Evolutionary conservation across 2,113 vertebrate genomes (phyloP), one percentile per base, ranked within the genome.

Genomic region (Megaceryle torquata): DNA sequence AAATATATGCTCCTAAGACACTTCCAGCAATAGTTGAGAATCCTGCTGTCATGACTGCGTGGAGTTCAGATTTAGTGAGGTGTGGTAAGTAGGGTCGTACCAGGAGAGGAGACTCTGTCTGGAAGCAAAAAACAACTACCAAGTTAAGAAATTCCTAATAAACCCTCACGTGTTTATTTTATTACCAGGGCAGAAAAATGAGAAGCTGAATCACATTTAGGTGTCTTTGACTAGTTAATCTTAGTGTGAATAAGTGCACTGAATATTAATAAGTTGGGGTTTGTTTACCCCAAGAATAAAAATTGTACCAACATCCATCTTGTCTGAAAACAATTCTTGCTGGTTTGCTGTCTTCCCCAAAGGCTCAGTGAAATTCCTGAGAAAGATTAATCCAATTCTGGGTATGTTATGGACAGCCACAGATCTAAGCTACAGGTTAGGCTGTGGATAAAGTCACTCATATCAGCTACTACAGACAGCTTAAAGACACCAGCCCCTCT

Each of bases 1-100:
- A 98, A 96, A 99, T 98, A 84, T 97, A 99, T 57, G 98, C 98
- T 57, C 98, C 98, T 69, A 99, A 95, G 64, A 99, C 98, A 41
- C 97, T 98, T 60, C 99, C 99, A 41, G 99, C 98, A 80, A 99
- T 98, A 15, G 98, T 98, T 59, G 99, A 95, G 39, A 99, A 99
- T 21, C 99, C 99, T 18, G 98, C 98, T 2, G 98, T 98, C 98
- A 99, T 99, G 77, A 99, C 76, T 8, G 99, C 98, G 13, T 99
- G 99, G 41, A 99, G 98, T 89, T 99, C 99, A 6, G 99, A 99
- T 85, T 81, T 86, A 48, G 99, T 99, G 56, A 99, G 51, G 2
- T 96, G 60, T 4, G 96, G 91, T 71, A 99, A 94, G 82, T 99
- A 99, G 0, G 98, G 99, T 26, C 78, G 96, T 57, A 99, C 98